A percentile compares a stretch with the other conserved stretches of the same genome.
phyloP scores from a whole-genome alignment of 2,888 invertebrate genomes.

The Lomographa bimaculata region DNA sequence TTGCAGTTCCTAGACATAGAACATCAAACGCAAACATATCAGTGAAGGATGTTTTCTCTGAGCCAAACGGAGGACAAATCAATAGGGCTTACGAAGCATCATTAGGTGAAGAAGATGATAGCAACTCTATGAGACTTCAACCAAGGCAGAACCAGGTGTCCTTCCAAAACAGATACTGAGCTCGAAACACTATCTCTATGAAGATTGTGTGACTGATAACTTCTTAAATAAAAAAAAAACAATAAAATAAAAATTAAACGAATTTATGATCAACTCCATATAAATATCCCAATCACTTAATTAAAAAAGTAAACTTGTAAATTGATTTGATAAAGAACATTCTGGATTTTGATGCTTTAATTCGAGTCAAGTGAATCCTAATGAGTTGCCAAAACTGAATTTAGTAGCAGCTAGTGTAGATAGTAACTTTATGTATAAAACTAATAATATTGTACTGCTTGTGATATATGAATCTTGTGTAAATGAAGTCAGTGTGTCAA shows the following conservation, averaged over 20 bases:
- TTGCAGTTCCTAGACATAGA: conserved; percentile 86
- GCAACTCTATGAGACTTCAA: conserved; percentile 89
- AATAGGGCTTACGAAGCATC: conserved; percentile 91
- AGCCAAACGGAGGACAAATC: conserved; percentile 88
- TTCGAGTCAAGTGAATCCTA: conserved; percentile 33
- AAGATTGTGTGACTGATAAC: conserved; percentile 9
- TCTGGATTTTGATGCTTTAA: too few species aligned
- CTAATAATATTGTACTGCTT: conserved; percentile 52
- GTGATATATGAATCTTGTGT: conserved; percentile 54
- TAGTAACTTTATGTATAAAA: conserved; percentile 34
- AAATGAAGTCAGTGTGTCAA: conserved; percentile 5
- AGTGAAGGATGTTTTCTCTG: conserved; percentile 91
- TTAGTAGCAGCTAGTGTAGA: conserved; percentile 36
- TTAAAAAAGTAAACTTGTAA: too few species aligned
- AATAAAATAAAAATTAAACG: too few species aligned
- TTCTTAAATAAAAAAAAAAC: too few species aligned
- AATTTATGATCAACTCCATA: too few species aligned
- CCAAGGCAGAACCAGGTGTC: conserved; percentile 86
- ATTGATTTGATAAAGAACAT: too few species aligned
- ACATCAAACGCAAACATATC: conserved; percentile 91
- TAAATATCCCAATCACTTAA: too few species aligned
- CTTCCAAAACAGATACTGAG: conserved; percentile 76
- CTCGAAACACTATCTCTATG: conserved; percentile 17
- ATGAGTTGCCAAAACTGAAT: conserved; percentile 56
- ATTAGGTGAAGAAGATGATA: conserved; percentile 86